A percentile compares a stretch with the other conserved stretches of the same genome.
These are phyloP conservation scores for Drosophila arizonae DNA, from an alignment of 1,140 invertebrate species.

Conservation along the genomic window DNA sequence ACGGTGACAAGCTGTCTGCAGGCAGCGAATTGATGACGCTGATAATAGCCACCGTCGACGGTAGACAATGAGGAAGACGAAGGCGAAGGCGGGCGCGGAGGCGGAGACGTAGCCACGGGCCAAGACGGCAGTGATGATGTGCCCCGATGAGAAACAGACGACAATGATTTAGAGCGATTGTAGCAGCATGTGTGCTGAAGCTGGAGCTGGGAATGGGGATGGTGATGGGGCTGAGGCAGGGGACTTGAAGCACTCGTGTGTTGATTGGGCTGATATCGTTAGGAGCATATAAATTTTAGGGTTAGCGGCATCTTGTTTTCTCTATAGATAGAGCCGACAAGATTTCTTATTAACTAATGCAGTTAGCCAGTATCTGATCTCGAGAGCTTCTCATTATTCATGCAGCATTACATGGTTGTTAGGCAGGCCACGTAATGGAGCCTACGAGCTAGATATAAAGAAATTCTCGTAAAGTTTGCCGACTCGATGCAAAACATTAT, in stretches of 20 bases:
- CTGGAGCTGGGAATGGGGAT: background rate
- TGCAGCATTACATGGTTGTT: constrained; percentile 17
- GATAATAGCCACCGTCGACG: constrained; percentile 58
- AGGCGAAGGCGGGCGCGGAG: background rate
- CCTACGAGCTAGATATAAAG: constrained; percentile 21
- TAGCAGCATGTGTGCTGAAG: constrained; percentile 33
- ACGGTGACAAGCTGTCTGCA: constrained; percentile 81
- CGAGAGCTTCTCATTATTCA: constrained; percentile 22
- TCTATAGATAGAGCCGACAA: constrained; percentile 1
- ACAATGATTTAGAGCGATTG: constrained; percentile 71
- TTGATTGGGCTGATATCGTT: constrained; percentile 60
- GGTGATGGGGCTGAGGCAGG: background rate
- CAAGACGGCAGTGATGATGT: constrained; percentile 38
- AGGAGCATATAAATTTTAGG: constrained; percentile 43
- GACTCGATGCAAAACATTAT: constrained; percentile 45
- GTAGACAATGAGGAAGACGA: constrained; percentile 1
- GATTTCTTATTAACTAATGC: constrained; percentile 21
- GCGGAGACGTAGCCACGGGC: constrained; percentile 1
- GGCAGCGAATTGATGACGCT: constrained; percentile 77
- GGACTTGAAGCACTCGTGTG: constrained; percentile 25
- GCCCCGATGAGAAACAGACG: constrained; percentile 68
- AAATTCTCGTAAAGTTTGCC: constrained; percentile 34
- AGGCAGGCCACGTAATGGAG: constrained; percentile 47
- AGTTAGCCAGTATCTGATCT: constrained; percentile 25
- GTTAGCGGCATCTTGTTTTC: constrained; percentile 9